Base-by-base conservation (phyloP, 1,140 invertebrate species). In the Aphaenogaster floridana region DNA sequence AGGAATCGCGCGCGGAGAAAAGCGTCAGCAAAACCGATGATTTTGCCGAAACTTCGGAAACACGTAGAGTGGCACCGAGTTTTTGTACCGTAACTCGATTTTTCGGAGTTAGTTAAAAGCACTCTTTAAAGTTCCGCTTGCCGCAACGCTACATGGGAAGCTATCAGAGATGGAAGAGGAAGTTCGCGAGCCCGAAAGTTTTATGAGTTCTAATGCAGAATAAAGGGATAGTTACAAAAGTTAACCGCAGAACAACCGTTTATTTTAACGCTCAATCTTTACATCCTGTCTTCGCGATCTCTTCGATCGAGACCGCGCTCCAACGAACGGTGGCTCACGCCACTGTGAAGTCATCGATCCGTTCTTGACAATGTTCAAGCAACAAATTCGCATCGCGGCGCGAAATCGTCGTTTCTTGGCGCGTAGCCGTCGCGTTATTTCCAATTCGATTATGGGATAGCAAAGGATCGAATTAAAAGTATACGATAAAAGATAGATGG, bases 181-280 rank as follows among this genome's bases (percentile, higher is more conserved):
- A 84, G 45, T 84, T 74, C 3, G 28, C 66, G 52, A 28, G 39
- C 17, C 34, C 80, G 69, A 76, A 84, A 76, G 69, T 76, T 84
- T 76, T 74, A 76, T 84, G 69, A 84, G 80, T 50, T 74, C 80
- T 84, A 84, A 84, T 84, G 69, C 45, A 61, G 80, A 84, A 76
- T 84, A 84, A 84, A 84, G 80, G 69, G 80, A 84, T 76, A 84
- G 80, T 84, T 84, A 63, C 39, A 9, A 21, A 76, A 84, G 80
- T 84, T 84, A 84, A 61, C 80, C 45, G 54, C 54, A 42, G 42
- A 61, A 21, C 69, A 74, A 61, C 64, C 80, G 80, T 84, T 84
- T 84, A 84, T 84, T 76, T 84, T 84, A 74, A 84, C 69, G 80
- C 80, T 76, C 80, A 76, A 84, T 84, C 80, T 84, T 84, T 84